These are phyloP conservation scores for Smittia sp. DNA, from an alignment of 2,888 invertebrate species.

Conservation along the genomic window DNA sequence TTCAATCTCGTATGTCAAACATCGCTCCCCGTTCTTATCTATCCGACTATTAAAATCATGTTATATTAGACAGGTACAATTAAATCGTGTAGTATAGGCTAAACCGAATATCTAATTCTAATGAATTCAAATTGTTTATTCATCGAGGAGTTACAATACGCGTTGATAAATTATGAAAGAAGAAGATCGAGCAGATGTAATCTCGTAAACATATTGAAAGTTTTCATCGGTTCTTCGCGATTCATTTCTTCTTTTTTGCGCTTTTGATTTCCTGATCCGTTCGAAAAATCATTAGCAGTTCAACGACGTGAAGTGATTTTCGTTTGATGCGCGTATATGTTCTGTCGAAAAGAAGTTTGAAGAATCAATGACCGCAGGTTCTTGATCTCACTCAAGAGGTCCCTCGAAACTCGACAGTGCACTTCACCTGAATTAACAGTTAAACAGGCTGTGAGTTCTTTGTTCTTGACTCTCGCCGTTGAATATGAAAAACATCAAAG, in stretches of 20 bases:
- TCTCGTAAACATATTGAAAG: too few species aligned
- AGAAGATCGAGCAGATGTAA: too few species aligned
- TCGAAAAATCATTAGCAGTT: neutral
- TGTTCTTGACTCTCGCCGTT: neutral
- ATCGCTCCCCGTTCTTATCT: too few species aligned
- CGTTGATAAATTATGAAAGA: too few species aligned
- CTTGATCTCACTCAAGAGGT: neutral
- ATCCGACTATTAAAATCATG: too few species aligned
- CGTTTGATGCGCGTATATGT: neutral
- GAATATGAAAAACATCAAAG: neutral
- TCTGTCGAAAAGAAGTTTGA: neutral
- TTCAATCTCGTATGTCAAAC: too few species aligned
- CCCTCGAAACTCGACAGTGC: neutral
- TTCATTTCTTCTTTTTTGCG: too few species aligned
- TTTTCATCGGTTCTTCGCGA: neutral
- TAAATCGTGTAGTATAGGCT: too few species aligned
- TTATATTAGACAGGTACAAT: too few species aligned
- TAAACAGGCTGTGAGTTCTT: neutral
- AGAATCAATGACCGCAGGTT: neutral
- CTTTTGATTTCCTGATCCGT: neutral
- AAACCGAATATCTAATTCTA: too few species aligned
- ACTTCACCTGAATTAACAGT: slow-evolving; percentile 1
- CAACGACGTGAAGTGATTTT: neutral
- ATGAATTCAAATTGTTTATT: too few species aligned
- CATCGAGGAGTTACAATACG: too few species aligned